Evolutionary conservation across 2,113 vertebrate genomes (phyloP).

Genomic region (Tretioscincus oriximinensis): DNA sequence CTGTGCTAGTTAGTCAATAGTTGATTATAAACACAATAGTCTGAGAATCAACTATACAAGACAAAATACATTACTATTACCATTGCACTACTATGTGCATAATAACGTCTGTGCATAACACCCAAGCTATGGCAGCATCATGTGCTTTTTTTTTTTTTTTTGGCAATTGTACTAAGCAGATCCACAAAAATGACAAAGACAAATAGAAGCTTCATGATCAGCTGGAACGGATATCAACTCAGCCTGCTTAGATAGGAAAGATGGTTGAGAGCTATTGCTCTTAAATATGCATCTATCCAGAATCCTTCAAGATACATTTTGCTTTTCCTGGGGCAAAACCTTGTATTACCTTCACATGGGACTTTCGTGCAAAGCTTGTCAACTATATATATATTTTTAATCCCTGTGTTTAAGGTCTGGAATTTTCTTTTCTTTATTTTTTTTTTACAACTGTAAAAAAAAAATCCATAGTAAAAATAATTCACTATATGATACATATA

Average conservation of each 20-base stretch:
- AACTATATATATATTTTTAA: slow-evolving; percentile 44
- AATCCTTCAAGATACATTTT: not conserved
- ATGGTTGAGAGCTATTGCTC: not conserved
- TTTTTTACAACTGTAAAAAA: slow-evolving; percentile 76
- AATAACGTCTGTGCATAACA: slow-evolving; percentile 42
- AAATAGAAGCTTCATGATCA: slow-evolving; percentile 16
- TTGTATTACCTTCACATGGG: slow-evolving; percentile 44
- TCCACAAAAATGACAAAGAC: slow-evolving; percentile 46
- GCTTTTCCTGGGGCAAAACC: slow-evolving; percentile 21
- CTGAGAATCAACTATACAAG: slow-evolving; percentile 60
- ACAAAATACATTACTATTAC: slow-evolving; percentile 56
- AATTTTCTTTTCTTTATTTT: slow-evolving; percentile 64
- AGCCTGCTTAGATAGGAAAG: not conserved
- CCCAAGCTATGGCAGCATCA: slow-evolving; percentile 44
- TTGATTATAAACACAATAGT: slow-evolving; percentile 44
- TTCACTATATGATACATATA: slow-evolving; percentile 90
- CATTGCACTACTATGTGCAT: slow-evolving; percentile 58
- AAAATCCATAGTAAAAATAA: slow-evolving; percentile 91
- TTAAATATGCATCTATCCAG: slow-evolving; percentile 21
- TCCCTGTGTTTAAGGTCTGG: slow-evolving; percentile 58
- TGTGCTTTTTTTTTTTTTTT: slow-evolving; percentile 35
- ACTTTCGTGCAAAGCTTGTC: slow-evolving; percentile 41
- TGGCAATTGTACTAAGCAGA: slow-evolving; percentile 46
- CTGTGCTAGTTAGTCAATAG: slow-evolving; percentile 58
- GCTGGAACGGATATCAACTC: slow-evolving; percentile 33